A percentile compares a stretch with the other conserved stretches of the same genome.
Evolutionary conservation across 1,140 invertebrate species (phyloP).

Genomic region (Drosophila azteca): DNA sequence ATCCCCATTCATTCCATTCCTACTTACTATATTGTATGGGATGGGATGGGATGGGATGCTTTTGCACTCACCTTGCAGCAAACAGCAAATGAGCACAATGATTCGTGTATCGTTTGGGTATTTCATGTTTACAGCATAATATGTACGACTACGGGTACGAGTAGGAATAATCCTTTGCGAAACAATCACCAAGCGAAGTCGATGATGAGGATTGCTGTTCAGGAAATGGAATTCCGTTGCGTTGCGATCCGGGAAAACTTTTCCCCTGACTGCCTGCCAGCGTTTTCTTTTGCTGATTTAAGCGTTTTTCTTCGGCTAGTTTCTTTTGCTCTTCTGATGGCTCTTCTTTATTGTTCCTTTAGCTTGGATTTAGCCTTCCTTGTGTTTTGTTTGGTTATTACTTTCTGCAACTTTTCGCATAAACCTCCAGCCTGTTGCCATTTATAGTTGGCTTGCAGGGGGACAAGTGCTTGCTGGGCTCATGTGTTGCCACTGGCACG

Average conservation of each 20-base stretch:
- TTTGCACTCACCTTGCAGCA: conserved; percentile 78
- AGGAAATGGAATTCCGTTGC: conserved; percentile 34
- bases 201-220: conserved; percentile 32
- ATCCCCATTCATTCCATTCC: no score
- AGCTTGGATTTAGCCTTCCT: conserved; percentile 53
- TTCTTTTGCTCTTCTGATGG: conserved; percentile 30
- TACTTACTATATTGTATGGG: not conserved
- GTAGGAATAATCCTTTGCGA: conserved; percentile 53
- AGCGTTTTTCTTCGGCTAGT: conserved; percentile 62
- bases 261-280: conserved; percentile 21
- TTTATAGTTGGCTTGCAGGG: conserved; percentile 54
- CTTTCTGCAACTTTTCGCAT: conserved; percentile 74
- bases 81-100: conserved; percentile 77
- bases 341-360: conserved; percentile 63
- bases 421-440: conserved; percentile 75
- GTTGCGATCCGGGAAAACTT: conserved; percentile 26
- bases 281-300: conserved; percentile 57
- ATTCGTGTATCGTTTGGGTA: conserved; percentile 75
- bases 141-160: conserved; percentile 3
- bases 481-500: conserved; percentile 60
- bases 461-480: conserved; percentile 28
- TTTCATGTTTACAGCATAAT: conserved; percentile 82
- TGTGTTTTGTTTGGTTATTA: conserved; percentile 66
- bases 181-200: conserved; percentile 41
- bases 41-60: conserved; percentile 16